Evolutionary conservation across 2,113 vertebrate genomes (phyloP), one percentile per base, ranked within the genome.

Genomic region (Rhagologus leucostigma): DNA sequence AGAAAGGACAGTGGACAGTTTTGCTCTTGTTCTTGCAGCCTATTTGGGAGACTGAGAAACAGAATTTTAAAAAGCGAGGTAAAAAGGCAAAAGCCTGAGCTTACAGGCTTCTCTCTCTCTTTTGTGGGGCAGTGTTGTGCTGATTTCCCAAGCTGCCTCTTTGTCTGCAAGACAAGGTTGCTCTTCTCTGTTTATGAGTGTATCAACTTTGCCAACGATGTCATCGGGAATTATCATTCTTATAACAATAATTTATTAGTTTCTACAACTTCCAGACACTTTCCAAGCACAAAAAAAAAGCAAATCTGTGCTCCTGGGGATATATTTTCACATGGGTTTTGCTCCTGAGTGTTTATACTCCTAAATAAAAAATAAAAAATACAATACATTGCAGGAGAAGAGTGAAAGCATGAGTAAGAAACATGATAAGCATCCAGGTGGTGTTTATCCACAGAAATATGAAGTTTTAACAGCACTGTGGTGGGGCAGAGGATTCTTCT

Each of bases 61-160:
- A 79, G 42, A 41, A 52, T 63, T 67, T 39, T 2, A 57, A 89
- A 67, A 82, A 55, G 8, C 18, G 33, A 9, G 20, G 37, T 35
- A 56, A 76, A 87, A 93, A 89, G 30, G 14, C n/a, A 79, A 79
- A 91, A 91, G 19, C 13, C 42, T 64, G 41, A 33, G n/a, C 29
- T 83, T 62, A 30, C 41, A 76, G 57, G 23, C 27, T 79, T 79
- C 57, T 68, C 9, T 27, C 27, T 62, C 6, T 46, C 20, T 73
- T 86, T 56, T 49, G 37, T 29, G 52, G 21, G 2, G 18, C 2
- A 4, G 16, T 11, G 35, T 13, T 81, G 60, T 87, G 60, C 68
- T 71, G 53, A 64, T 96, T 96, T 94, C 89, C 94, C 89, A 83
- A 35, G 88, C 46, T 93, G 50, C 74, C 62, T 67, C 84, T 94